Base-by-base conservation (phyloP, 2,888 invertebrate species). In the Andrena bucephala region DNA sequence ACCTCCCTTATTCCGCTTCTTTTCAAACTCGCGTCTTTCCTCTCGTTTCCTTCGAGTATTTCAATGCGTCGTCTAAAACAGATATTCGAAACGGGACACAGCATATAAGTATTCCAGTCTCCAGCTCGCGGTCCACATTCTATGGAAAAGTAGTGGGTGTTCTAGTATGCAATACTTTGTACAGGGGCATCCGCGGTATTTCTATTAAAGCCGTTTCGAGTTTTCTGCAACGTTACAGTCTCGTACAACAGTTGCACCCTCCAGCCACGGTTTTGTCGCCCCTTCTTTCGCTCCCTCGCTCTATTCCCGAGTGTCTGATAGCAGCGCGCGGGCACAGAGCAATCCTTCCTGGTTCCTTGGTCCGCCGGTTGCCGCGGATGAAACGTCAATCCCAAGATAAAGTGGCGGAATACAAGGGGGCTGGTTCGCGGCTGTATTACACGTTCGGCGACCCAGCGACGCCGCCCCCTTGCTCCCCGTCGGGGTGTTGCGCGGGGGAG, bases 341-440 rank as follows among this genome's bases (percentile, higher is more conserved):
- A 84, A 85, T 81, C 77, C 76, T 67, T 31, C 33, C 27, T 57
- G 76, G 42, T 42, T 78, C 70, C 69, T 72, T 63, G 73, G 63
- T 65, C 74, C 60, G 76, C 80, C 81, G 85, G 77, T 85, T 85
- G 65, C 75, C 62, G 63, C 80, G 80, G 85, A 88, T 86, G 83
- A 83, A 87, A 90, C 87, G 86, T 90, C 88, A 87, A 86, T 84
- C 81, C 76, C 68, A 71, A 77, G 86, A 87, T 87, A 86, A 88
- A 90, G 83, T 82, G 85, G 81, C 72, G 77, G 78, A 73, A 84
- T 67, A 59, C 75, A 52, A 16, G 42, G 67, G 70, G 59, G 82
- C 63, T 68, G n/a, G 68, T 59, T 60, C 77, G 79, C 85, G 81
- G 73, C 31, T 84, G 79, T 75, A 85, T 84, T 85, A 78, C 83